Percentiles rank a stretch among this genome's conserved stretches.
Evolutionary conservation across 2,797 vertebrate species (phyloP).

Genomic region (Tenualosa ilisha): DNA sequence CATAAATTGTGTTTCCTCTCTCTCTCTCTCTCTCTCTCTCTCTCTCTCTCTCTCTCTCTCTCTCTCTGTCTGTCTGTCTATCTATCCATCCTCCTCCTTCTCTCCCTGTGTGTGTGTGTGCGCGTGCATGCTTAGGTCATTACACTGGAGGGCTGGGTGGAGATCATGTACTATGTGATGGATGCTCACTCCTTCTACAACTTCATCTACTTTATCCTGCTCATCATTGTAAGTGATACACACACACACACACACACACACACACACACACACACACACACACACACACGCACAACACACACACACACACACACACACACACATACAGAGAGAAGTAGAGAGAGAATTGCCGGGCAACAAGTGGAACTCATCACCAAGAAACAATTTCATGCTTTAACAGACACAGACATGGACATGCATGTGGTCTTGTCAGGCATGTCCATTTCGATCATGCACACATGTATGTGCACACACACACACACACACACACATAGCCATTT

Average conservation of each 20-base stretch:
- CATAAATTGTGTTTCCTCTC: too few relatives aligned
- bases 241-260: conserved; percentile 16
- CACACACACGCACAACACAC: background rate
- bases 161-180: conserved; percentile 99
- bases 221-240: conserved; percentile 88
- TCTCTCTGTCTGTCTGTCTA: too few relatives aligned
- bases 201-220: conserved; percentile 98
- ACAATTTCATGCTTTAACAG: conserved; percentile 10
- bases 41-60: background rate
- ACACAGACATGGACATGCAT: background rate
- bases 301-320: conserved; percentile 23
- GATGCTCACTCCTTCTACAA: conserved; percentile 99
- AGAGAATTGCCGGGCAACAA: background rate
- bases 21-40: background rate
- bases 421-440: background rate
- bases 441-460: background rate
- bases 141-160: conserved; percentile 97
- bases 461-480: conserved; percentile 21
- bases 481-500: conserved; percentile 10
- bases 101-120: conserved; percentile 29
- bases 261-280: conserved; percentile 5
- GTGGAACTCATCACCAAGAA: background rate
- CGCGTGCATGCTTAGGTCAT: conserved; percentile 80
- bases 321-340: background rate
- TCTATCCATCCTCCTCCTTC: too few relatives aligned